Base-by-base conservation (phyloP, 2,888 invertebrate genomes). In the Diplazon laetatorius region DNA sequence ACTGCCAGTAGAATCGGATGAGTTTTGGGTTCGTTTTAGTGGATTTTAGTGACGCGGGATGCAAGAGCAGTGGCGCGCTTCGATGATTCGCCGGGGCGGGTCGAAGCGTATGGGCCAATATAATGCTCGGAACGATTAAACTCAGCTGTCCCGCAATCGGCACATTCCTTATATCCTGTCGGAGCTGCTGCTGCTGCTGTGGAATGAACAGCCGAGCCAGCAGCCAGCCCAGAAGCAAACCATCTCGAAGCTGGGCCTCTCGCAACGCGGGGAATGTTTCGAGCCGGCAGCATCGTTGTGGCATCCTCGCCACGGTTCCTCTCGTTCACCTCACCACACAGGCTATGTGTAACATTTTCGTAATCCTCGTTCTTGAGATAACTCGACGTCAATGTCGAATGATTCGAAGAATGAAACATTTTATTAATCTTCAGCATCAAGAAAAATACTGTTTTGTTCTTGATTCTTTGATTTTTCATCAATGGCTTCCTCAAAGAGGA, bases 81-180 rank as follows among this genome's bases (percentile, higher is more conserved):
- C n/a, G n/a, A n/a, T n/a, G n/a, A n/a, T n/a, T n/a, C n/a, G 44
- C 52, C 48, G 57, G 62, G 18, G 22, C 48, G 39, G 59, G n/a
- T n/a, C 70, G 16, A 9, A 8, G 72, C 69, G 57, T 63, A 65
- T 69, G 50, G 73, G 77, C 69, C 73, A 73, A 78, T 78, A 78
- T 57, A 30, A 2, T 55, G 77, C 63, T 63, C 57, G 73, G 35
- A 73, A 78, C 77, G 77, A 78, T 78, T 78, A 78, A 78, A 78
- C 68, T 78, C 77, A 78, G 73, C 77, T 78, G 77, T 78, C 77
- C 77, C 77, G 77, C 77, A 78, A 78, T 78, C 77, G 73, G 69
- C 77, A 63, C 77, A 73, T 78, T 78, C 73, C 73, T 73, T 57
- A 39, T 69, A 57, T 35, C 73, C 55, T 65, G 59, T 50, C 69